phyloP scores from a whole-genome alignment of 2,797 vertebrate genomes.

The Sebastes kiyomatsui region DNA sequence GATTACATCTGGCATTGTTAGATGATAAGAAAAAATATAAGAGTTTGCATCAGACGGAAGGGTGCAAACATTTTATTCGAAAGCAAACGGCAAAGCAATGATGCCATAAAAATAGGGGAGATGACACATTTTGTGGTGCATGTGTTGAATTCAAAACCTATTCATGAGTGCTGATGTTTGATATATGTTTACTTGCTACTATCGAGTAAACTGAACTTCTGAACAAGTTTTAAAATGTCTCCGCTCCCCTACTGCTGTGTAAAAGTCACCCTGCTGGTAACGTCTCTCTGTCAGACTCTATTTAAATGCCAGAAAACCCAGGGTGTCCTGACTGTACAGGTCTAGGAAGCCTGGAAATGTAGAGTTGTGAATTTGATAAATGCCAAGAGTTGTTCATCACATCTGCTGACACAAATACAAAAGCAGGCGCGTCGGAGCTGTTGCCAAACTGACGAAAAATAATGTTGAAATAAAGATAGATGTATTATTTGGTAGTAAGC shows the following conservation, averaged over 20 bases:
- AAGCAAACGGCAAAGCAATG: not conserved
- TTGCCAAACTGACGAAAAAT: not conserved
- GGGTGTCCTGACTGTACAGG: not conserved
- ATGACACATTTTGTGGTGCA: not conserved
- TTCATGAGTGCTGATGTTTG: not conserved
- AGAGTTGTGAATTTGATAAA: constrained; percentile 13
- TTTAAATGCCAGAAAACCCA: constrained; percentile 22
- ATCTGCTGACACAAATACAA: not conserved
- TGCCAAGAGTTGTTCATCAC: not conserved
- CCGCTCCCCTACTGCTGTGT: not conserved
- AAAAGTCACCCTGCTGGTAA: constrained; percentile 34
- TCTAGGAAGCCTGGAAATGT: not conserved
- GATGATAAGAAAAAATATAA: not conserved
- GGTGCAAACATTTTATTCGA: not conserved
- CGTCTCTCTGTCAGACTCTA: not conserved
- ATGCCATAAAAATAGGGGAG: not conserved
- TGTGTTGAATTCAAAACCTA: not conserved
- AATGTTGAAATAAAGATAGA: not conserved
- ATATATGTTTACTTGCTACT: constrained; percentile 12
- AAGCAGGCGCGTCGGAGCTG: not conserved
- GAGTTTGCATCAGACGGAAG: not conserved
- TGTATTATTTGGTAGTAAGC: not conserved
- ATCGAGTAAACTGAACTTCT: not conserved
- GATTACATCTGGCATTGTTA: not conserved
- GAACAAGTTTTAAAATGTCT: constrained; percentile 28